Conservation (phyloP, 2,113 vertebrate genomes). For the Corythornis cristatus region DNA sequence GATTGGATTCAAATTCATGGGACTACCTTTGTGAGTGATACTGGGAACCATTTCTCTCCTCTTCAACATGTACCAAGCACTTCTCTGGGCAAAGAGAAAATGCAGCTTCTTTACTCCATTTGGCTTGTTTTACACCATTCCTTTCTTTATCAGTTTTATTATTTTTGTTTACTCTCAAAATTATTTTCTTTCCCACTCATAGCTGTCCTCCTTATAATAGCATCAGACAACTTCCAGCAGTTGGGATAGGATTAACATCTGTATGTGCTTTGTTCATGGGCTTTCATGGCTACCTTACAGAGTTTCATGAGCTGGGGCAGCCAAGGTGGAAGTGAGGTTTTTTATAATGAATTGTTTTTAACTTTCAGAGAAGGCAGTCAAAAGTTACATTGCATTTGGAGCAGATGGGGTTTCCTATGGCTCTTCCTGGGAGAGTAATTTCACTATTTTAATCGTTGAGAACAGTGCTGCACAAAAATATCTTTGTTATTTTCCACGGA, state of each 20-base stretch:
- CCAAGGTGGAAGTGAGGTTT: background rate
- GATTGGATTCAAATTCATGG: background rate
- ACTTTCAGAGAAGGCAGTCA: background rate
- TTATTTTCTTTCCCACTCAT: background rate
- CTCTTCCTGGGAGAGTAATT: background rate
- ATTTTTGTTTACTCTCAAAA: background rate
- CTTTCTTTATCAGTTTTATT: background rate
- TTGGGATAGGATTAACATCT: background rate
- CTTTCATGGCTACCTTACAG: background rate
- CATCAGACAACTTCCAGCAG: background rate
- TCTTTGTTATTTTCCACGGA: accelerated
- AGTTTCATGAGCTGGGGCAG: background rate
- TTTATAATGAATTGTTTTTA: background rate
- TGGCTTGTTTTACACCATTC: background rate
- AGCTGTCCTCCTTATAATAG: background rate
- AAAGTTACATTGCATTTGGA: background rate
- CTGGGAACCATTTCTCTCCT: background rate
- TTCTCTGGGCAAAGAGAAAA: background rate
- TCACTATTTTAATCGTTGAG: background rate
- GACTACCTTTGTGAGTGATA: background rate
- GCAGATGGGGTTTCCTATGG: background rate
- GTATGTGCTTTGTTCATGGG: background rate
- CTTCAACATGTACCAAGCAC: background rate
- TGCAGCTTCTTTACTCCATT: background rate
- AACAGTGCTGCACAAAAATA: background rate